These are phyloP conservation scores for Pterostichus madidus DNA, from an alignment of 2,888 invertebrate species.

Conservation along the genomic window DNA sequence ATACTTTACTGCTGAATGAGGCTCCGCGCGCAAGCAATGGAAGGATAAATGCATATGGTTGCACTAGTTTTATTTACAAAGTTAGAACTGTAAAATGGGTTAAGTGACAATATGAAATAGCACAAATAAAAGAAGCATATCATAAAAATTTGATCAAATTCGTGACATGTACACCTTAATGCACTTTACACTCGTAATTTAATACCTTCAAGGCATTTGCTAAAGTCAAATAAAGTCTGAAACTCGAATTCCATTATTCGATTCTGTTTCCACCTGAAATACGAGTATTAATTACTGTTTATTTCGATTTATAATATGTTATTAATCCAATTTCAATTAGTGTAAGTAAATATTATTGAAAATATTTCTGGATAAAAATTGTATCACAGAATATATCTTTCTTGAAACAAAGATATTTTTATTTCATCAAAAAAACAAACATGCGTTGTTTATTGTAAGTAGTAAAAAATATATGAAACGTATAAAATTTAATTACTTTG, in stretches of 20 bases:
- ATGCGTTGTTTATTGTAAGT: not conserved
- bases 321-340: not conserved
- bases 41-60: too few relatives aligned
- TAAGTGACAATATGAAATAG: conserved; percentile 1
- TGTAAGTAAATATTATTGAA: not conserved
- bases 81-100: not conserved
- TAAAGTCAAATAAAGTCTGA: conserved; percentile 31
- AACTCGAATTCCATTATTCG: not conserved
- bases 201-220: not conserved
- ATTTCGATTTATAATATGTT: too few relatives aligned
- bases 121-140: conserved; percentile 17
- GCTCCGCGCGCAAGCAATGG: too few relatives aligned
- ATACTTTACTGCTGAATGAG: too few relatives aligned
- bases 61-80: not conserved
- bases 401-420: not conserved
- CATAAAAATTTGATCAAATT: conserved; percentile 17
- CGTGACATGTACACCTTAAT: not conserved
- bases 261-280: too few relatives aligned
- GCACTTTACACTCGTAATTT: not conserved
- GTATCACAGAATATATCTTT: too few relatives aligned
- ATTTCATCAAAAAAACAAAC: conserved; percentile 18
- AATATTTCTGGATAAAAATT: not conserved
- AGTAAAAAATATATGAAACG: not conserved
- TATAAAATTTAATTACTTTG: conserved; percentile 1
- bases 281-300: too few relatives aligned